A percentile compares a stretch with the other conserved stretches of the same genome.
Evolutionary conservation across 2,888 invertebrate species (phyloP).

Genomic region (Clostera curtula): DNA sequence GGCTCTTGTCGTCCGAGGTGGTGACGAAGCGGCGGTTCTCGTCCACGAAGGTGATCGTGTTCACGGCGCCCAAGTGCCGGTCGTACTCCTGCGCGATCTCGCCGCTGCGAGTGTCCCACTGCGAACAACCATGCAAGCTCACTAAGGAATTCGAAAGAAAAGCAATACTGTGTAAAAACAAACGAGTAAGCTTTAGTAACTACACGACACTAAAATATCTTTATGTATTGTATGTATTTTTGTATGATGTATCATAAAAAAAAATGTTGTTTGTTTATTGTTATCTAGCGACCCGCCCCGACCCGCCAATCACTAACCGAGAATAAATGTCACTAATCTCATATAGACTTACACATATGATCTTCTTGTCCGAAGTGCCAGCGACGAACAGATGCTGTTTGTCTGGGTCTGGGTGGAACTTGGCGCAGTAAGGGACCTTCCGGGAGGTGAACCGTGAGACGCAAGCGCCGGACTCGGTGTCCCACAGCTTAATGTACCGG

Average conservation of each 20-base stretch:
- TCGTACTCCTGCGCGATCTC: constrained; percentile 99
- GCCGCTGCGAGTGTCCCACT: constrained; percentile 97
- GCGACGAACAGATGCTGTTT: constrained; percentile 98
- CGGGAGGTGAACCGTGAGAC: constrained; percentile 92
- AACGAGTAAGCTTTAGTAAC: too few relatives aligned
- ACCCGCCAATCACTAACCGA: too few relatives aligned
- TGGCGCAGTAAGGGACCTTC: constrained; percentile 98
- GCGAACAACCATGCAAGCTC: constrained; percentile 14
- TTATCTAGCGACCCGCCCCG: too few relatives aligned
- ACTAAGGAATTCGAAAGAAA: too few relatives aligned
- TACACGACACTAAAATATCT: too few relatives aligned
- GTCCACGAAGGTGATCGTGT: constrained; percentile 99
- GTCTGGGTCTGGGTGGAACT: constrained; percentile 97
- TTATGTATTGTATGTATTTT: too few relatives aligned
- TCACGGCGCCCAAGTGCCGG: constrained; percentile 98
- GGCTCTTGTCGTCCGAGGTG: constrained; percentile 98
- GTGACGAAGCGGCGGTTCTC: constrained; percentile 98
- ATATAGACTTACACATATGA: constrained; percentile 90
- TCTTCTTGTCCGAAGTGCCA: constrained; percentile 99
- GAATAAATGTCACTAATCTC: too few relatives aligned
- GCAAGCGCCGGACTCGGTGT: constrained; percentile 96
- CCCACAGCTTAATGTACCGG: constrained; percentile 98
- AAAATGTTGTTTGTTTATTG: too few relatives aligned
- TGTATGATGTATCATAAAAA: too few relatives aligned
- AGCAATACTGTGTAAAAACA: too few relatives aligned